A percentile compares a stretch with the other conserved stretches of the same genome.
Conservation (phyloP, 2,797 vertebrate species). For the Oceanodroma leucorhoa region DNA sequence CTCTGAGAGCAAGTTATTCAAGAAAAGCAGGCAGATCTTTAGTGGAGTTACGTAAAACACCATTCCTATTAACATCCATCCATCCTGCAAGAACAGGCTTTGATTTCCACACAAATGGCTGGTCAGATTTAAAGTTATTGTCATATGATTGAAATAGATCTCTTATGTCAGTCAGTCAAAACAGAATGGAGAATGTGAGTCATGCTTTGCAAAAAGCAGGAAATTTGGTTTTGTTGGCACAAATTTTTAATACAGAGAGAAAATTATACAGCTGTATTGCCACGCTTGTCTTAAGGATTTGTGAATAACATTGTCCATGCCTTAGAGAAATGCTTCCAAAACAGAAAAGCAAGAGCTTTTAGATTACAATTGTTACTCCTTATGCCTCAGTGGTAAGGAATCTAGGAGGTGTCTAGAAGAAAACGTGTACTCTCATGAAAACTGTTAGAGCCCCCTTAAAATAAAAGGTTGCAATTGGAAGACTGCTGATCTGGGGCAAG, state of each 20-base stretch:
- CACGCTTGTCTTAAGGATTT: not conserved
- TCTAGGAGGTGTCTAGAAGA: not conserved
- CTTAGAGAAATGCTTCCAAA: not conserved
- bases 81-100: conserved; percentile 34
- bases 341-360: not conserved
- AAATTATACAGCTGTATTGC: not conserved
- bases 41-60: not conserved
- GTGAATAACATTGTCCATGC: not conserved
- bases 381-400: not conserved
- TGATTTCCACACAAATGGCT: conserved; percentile 44
- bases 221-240: conserved; percentile 38
- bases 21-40: not conserved
- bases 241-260: conserved; percentile 16
- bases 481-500: not conserved
- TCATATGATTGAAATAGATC: conserved; percentile 61
- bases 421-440: not conserved
- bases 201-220: conserved; percentile 48
- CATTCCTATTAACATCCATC: not conserved
- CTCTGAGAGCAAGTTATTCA: not conserved
- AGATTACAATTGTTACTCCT: not conserved
- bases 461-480: not conserved
- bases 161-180: conserved; percentile 52
- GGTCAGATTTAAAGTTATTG: conserved; percentile 39
- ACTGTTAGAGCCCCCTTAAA: not conserved
- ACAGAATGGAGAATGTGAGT: conserved; percentile 45